These are phyloP conservation scores for Poeciliopsis turneri DNA, from an alignment of 2,797 vertebrate species.

Conservation along the genomic window DNA sequence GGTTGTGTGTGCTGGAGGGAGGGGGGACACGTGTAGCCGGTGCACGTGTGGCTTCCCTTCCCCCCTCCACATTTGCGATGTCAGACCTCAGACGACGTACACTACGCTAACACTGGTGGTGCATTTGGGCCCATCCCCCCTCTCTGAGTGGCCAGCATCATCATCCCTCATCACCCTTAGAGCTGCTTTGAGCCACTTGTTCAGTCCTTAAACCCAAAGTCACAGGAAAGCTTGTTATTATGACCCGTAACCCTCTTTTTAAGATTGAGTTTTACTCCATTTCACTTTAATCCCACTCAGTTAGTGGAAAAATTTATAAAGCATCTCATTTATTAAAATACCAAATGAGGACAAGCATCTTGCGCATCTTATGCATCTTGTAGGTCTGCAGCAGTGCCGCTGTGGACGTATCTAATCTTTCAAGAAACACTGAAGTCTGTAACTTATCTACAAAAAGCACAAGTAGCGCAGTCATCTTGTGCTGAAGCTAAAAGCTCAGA, in stretches of 20 bases:
- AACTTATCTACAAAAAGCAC: constrained; percentile 2
- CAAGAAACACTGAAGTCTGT: background rate
- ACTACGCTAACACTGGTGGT: constrained; percentile 41
- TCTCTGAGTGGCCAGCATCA: constrained; percentile 36
- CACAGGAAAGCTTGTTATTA: background rate
- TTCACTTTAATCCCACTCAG: constrained; percentile 37
- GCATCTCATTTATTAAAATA: constrained; percentile 5
- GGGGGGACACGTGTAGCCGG: constrained; percentile 42
- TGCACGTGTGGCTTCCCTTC: constrained; percentile 54
- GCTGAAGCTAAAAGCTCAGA: constrained; percentile 23
- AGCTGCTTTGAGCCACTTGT: constrained; percentile 40
- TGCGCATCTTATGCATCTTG: constrained; percentile 11
- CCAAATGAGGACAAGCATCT: constrained; percentile 27
- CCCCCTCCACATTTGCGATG: constrained; percentile 46
- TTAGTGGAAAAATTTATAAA: constrained; percentile 13
- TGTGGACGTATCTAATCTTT: background rate
- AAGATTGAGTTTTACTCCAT: constrained; percentile 33
- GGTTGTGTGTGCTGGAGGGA: constrained; percentile 23
- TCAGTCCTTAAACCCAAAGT: constrained; percentile 10
- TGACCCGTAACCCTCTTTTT: constrained; percentile 43
- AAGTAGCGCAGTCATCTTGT: background rate
- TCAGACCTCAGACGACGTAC: constrained; percentile 55
- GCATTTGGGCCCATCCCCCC: constrained; percentile 43
- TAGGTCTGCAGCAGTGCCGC: background rate
- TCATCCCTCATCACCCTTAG: constrained; percentile 27